Percentiles rank a stretch among this genome's conserved stretches.
Evolutionary conservation across 2,888 invertebrate genomes (phyloP).

Genomic region (Lithodes maja): DNA sequence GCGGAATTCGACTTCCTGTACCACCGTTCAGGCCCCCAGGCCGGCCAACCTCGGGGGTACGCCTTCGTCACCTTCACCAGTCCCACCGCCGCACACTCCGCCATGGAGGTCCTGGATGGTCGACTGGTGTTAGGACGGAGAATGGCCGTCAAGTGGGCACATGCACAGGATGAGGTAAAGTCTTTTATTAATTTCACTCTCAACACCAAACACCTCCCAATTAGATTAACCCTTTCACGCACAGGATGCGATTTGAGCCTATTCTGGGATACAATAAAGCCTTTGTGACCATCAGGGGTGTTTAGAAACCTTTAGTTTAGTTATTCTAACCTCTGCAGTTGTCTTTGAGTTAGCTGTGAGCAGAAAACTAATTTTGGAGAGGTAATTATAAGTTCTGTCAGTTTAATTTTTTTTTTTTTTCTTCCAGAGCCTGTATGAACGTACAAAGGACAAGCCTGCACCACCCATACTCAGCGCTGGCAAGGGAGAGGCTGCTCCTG

Average conservation of each 20-base stretch:
- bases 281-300: no score
- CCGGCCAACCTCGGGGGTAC: slow-evolving; percentile 93
- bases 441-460: slow-evolving; percentile 53
- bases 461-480: slow-evolving; percentile 60
- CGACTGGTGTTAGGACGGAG: slow-evolving; percentile 83
- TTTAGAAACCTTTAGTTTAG: no score
- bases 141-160: slow-evolving; percentile 80
- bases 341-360: no score
- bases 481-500: slow-evolving; percentile 46
- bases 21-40: slow-evolving; percentile 91
- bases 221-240: no score
- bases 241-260: no score
- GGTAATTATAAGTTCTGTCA: no score
- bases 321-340: no score
- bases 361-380: no score
- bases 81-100: slow-evolving; percentile 82
- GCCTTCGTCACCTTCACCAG: slow-evolving; percentile 90
- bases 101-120: slow-evolving; percentile 85
- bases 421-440: slow-evolving; percentile 55
- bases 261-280: no score
- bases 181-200: no score
- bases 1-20: slow-evolving; percentile 97
- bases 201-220: no score
- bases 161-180: slow-evolving; percentile 68
- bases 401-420: background rate